Conservation (phyloP, 35 echinoderm and acorn worm genomes). For the Stichopus chloronotus region DNA sequence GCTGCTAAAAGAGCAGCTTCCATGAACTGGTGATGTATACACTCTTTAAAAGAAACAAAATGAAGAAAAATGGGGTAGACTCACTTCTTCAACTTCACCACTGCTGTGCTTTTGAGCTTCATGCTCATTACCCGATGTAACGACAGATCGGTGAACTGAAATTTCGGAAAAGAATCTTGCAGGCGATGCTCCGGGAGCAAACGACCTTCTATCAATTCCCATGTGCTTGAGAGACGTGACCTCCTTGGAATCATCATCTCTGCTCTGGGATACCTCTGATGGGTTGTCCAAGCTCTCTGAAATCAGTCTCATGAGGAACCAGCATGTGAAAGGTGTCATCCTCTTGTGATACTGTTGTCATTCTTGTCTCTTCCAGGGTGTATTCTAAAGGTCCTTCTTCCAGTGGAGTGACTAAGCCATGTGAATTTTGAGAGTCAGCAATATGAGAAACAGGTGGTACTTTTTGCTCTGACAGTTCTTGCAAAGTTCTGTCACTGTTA, state of each 20-base stretch:
- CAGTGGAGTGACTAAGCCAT: neutral
- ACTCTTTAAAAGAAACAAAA: neutral
- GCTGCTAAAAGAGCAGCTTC: too few relatives aligned
- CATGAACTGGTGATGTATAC: neutral
- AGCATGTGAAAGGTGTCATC: neutral
- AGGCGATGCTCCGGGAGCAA: neutral
- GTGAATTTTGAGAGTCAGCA: too few relatives aligned
- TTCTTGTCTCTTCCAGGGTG: neutral
- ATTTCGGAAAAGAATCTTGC: slow-evolving; percentile 14
- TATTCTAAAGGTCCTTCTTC: slow-evolving; percentile 29
- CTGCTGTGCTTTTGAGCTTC: neutral
- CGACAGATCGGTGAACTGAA: neutral
- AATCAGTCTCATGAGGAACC: neutral
- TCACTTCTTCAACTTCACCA: neutral
- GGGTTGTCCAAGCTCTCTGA: neutral
- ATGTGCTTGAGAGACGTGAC: neutral
- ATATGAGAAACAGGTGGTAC: too few relatives aligned
- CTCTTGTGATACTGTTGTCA: neutral
- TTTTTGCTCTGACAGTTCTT: neutral
- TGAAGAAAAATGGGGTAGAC: neutral
- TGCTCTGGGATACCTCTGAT: neutral
- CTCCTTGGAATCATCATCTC: neutral
- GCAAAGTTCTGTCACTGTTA: neutral
- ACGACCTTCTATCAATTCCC: neutral
- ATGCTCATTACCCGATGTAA: too few relatives aligned